These are phyloP conservation scores for Catalaphyllia jardinei DNA, from an alignment of 64 coral and sea anemone genomes.

Conservation along the genomic window DNA sequence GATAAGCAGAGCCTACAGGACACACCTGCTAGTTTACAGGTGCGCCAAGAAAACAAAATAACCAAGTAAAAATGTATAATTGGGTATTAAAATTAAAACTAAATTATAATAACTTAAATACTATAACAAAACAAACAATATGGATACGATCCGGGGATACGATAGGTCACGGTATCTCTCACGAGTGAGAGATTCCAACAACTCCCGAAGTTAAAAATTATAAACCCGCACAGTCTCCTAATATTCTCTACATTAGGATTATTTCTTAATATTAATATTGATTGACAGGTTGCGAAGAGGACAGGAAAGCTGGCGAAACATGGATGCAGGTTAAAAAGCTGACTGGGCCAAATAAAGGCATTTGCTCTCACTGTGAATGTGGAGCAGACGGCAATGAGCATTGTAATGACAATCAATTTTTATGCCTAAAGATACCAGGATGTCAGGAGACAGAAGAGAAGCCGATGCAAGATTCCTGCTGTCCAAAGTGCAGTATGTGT, in stretches of 20 bases:
- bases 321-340: neutral
- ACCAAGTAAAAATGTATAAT: too few relatives aligned
- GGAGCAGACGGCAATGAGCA: neutral
- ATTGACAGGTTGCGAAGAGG: neutral
- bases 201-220: too few relatives aligned
- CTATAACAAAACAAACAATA: too few relatives aligned
- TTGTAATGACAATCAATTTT: neutral
- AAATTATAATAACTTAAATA: too few relatives aligned
- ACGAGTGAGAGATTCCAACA: too few relatives aligned
- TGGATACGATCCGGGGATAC: too few relatives aligned
- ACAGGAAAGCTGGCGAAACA: neutral
- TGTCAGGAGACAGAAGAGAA: slow-evolving; percentile 2
- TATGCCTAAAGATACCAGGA: neutral
- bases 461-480: neutral
- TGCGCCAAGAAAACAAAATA: too few relatives aligned
- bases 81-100: too few relatives aligned
- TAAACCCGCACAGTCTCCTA: too few relatives aligned
- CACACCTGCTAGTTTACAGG: too few relatives aligned
- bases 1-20: too few relatives aligned
- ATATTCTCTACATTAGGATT: neutral
- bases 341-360: neutral
- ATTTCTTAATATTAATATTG: neutral
- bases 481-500: slow-evolving; percentile 22
- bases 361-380: neutral
- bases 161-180: too few relatives aligned